Percentiles rank a stretch among this genome's conserved stretches.
These are phyloP conservation scores for Orchesella cincta DNA, from an alignment of 1,140 invertebrate genomes.

Conservation along the genomic window DNA sequence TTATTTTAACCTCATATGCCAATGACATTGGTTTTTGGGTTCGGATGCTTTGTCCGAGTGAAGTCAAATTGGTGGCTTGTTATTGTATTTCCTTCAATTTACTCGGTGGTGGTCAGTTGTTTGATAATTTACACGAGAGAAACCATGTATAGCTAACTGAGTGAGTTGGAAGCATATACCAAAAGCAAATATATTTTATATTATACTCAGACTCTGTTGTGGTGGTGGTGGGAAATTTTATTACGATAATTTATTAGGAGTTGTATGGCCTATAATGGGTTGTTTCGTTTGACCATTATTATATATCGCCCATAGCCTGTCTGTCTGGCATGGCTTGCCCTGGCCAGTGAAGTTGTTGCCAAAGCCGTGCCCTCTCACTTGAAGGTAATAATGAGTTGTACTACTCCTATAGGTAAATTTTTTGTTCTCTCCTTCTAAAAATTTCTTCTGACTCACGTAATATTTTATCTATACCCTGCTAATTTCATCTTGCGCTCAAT, in stretches of 20 bases:
- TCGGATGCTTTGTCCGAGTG: not conserved
- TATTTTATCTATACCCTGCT: too few relatives aligned
- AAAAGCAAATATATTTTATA: not conserved
- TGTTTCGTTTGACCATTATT: constrained; percentile 8
- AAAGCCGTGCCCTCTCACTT: constrained; percentile 2
- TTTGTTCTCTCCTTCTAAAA: not conserved
- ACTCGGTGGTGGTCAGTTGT: constrained; percentile 1
- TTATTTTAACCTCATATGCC: too few relatives aligned
- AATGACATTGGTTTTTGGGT: not conserved
- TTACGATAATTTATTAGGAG: constrained; percentile 25
- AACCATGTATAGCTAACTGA: too few relatives aligned
- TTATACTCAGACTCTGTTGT: not conserved
- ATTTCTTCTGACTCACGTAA: too few relatives aligned
- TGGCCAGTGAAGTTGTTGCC: not conserved
- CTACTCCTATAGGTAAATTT: not conserved
- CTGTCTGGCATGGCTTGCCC: constrained; percentile 3
- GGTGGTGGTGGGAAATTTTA: not conserved
- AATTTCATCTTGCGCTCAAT: too few relatives aligned
- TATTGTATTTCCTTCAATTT: not conserved
- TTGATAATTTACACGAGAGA: constrained; percentile 1
- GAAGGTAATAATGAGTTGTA: not conserved
- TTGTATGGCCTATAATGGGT: constrained; percentile 20
- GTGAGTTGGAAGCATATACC: not conserved
- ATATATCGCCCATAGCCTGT: constrained; percentile 10
- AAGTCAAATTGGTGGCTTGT: constrained; percentile 11